These are phyloP conservation scores for Nemotelus pantherinus DNA, from an alignment of 2,888 invertebrate genomes.

Conservation along the genomic window DNA sequence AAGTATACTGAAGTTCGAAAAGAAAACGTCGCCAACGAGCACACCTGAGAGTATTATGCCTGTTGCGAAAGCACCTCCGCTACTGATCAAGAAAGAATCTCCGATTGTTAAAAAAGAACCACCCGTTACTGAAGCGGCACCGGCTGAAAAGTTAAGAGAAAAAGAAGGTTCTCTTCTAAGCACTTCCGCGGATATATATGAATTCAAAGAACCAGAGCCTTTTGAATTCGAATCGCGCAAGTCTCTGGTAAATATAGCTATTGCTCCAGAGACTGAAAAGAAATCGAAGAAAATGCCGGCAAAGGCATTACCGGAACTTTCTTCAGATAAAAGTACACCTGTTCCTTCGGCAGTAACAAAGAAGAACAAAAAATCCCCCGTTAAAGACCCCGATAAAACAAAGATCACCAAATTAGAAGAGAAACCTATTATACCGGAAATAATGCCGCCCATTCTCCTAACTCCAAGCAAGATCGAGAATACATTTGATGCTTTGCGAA, in stretches of 20 bases:
- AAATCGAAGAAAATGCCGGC: conserved; percentile 46
- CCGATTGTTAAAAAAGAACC: not conserved
- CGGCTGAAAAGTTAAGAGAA: not conserved
- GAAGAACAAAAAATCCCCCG: conserved; percentile 47
- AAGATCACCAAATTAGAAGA: conserved; percentile 52
- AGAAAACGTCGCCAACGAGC: not conserved
- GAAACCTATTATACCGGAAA: conserved; percentile 34
- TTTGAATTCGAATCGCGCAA: conserved; percentile 82
- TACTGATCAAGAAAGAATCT: conserved; percentile 50
- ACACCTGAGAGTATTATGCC: conserved; percentile 49
- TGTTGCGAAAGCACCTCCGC: not conserved
- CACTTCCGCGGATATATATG: conserved; percentile 74
- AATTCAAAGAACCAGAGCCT: conserved; percentile 89
- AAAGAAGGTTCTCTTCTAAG: not conserved
- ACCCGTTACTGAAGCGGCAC: conserved; percentile 51
- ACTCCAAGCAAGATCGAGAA: conserved; percentile 61
- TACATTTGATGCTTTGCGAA: conserved; percentile 65
- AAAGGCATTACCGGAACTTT: conserved; percentile 39
- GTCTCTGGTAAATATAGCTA: conserved; percentile 20
- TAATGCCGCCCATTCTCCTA: conserved; percentile 30
- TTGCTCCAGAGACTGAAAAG: conserved; percentile 50
- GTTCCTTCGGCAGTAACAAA: conserved; percentile 18
- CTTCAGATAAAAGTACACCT: not conserved
- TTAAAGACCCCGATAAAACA: conserved; percentile 45
- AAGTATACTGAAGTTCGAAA: conserved; percentile 4